Percentiles rank a stretch among this genome's conserved stretches.
These are phyloP conservation scores for Drosophila recens DNA, from an alignment of 2,888 invertebrate genomes.

Conservation along the genomic window DNA sequence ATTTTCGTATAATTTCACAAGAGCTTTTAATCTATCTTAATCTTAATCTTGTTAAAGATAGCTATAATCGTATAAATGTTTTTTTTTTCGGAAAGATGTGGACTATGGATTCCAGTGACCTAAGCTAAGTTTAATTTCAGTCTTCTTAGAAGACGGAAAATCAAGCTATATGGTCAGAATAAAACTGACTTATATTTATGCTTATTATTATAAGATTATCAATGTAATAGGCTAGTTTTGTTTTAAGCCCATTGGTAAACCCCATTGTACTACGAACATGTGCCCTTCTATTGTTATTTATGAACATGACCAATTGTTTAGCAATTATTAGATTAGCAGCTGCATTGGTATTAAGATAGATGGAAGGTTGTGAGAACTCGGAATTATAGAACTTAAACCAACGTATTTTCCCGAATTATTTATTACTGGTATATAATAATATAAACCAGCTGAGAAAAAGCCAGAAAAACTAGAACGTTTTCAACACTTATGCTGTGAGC, in stretches of 20 bases:
- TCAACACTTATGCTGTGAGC: conserved; percentile 23
- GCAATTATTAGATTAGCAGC: conserved; percentile 49
- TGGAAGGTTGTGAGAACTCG: conserved; percentile 33
- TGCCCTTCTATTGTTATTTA: conserved; percentile 35
- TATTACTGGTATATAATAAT: conserved; percentile 41
- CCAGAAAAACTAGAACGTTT: conserved; percentile 30
- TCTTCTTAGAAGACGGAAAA: background rate
- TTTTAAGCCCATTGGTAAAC: background rate
- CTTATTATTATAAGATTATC: background rate
- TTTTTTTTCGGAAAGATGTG: background rate
- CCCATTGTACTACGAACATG: background rate
- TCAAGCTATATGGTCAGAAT: background rate
- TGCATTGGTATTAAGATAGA: conserved; percentile 16
- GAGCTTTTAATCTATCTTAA: conserved; percentile 40
- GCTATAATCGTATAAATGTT: background rate
- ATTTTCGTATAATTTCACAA: conserved; percentile 29
- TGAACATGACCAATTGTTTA: conserved; percentile 38
- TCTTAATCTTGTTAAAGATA: conserved; percentile 38
- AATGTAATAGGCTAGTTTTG: background rate
- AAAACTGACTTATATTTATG: background rate
- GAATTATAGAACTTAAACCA: background rate
- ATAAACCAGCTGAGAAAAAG: conserved; percentile 34
- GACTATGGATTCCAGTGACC: conserved; percentile 11
- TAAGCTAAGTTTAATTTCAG: background rate
- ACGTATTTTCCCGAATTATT: conserved; percentile 35